These are phyloP conservation scores for Macrophya alboannulata DNA, from an alignment of 2,888 invertebrate species.

Conservation along the genomic window DNA sequence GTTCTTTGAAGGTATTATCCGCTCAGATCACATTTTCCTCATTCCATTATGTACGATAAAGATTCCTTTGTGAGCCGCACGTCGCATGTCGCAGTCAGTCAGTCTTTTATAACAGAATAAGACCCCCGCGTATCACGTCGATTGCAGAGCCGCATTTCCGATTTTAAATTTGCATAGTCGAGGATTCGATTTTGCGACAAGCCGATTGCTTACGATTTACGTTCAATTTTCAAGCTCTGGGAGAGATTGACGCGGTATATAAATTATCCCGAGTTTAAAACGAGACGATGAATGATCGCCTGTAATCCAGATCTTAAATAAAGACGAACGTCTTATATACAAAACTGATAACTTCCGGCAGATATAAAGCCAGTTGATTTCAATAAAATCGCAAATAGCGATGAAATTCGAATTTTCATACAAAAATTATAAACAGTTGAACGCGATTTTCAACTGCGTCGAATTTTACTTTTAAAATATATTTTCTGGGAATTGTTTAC, in stretches of 20 bases:
- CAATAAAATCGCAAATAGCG: not conserved
- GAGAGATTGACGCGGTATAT: not conserved
- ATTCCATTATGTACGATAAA: not conserved
- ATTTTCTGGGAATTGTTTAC: slow-evolving; percentile 16
- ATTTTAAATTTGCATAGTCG: not conserved
- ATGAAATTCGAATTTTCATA: not conserved
- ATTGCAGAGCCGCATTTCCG: slow-evolving; percentile 11
- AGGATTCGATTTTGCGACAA: not conserved
- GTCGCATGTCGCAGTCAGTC: no score
- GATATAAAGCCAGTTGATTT: not conserved
- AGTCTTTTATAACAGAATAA: not conserved
- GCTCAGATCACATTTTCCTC: slow-evolving; percentile 6
- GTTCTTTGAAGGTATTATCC: not conserved
- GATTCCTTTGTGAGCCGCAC: not conserved
- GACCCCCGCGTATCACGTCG: not conserved
- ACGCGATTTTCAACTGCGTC: not conserved
- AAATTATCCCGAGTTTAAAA: not conserved
- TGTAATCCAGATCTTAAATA: not conserved
- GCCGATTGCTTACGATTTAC: not conserved
- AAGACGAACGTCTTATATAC: not conserved
- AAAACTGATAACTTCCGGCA: not conserved
- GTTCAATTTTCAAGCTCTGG: not conserved
- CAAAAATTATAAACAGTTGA: not conserved
- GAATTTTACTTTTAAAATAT: not conserved
- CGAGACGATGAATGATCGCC: not conserved